These are phyloP conservation scores for Rhinophrynus dorsalis DNA, from an alignment of 2,797 vertebrate species.

Conservation along the genomic window DNA sequence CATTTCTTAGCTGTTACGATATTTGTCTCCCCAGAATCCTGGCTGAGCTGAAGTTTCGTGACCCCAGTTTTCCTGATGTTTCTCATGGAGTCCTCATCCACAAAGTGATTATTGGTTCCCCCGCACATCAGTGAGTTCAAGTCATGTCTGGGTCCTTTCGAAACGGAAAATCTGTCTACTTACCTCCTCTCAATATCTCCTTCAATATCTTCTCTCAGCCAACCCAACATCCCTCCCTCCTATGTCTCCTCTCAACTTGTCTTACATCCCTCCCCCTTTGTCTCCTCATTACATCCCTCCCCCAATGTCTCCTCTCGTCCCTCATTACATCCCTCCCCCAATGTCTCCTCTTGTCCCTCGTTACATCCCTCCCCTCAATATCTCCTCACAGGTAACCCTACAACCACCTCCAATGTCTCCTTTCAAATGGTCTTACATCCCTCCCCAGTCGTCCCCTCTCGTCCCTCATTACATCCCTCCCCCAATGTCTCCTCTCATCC, in stretches of 20 bases:
- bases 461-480: too few relatives aligned
- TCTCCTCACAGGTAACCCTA: too few relatives aligned
- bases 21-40: constrained; percentile 83
- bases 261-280: background rate
- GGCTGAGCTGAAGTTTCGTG: constrained; percentile 83
- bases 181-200: background rate
- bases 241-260: too few relatives aligned
- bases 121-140: constrained; percentile 79
- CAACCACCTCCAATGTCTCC: too few relatives aligned
- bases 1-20: background rate
- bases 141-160: background rate
- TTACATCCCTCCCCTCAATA: background rate
- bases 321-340: too few relatives aligned
- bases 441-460: background rate
- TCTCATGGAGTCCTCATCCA: constrained; percentile 89
- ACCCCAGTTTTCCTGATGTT: constrained; percentile 83
- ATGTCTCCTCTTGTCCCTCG: background rate
- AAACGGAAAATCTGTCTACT: background rate
- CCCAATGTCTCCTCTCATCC: accelerated
- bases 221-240: background rate
- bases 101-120: constrained; percentile 86
- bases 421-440: background rate
- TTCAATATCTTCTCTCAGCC: background rate
- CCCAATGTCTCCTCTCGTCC: too few relatives aligned
- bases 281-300: background rate